phyloP scores from a whole-genome alignment of 2,113 vertebrate species.

The Thamnaconus septentrionalis region DNA sequence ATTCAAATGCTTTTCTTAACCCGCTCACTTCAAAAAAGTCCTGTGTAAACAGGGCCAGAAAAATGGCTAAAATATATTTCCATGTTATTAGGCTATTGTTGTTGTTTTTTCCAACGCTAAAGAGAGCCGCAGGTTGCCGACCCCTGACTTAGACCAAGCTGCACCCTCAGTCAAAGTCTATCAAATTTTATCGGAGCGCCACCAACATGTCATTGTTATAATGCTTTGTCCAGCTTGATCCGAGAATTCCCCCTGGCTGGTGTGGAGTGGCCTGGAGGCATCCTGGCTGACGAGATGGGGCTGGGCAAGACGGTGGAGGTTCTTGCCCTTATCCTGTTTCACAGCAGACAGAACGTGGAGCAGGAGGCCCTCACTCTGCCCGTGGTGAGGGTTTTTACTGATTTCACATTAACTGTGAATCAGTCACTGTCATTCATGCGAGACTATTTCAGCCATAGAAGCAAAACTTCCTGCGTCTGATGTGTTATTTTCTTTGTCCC shows the following conservation, averaged over 20 bases:
- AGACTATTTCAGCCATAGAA: not conserved
- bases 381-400: constrained; percentile 77
- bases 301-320: constrained; percentile 98
- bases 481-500: not conserved
- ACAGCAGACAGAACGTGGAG: constrained; percentile 83
- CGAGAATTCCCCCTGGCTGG: constrained; percentile 86
- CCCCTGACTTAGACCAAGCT: too few species aligned
- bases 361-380: constrained; percentile 84
- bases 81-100: too few species aligned
- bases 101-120: too few species aligned
- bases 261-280: constrained; percentile 91
- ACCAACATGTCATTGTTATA: not conserved
- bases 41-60: too few species aligned
- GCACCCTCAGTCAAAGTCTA: too few species aligned
- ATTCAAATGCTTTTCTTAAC: too few species aligned
- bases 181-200: too few species aligned
- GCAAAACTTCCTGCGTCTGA: not conserved
- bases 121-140: too few species aligned
- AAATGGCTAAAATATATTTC: too few species aligned
- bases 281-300: constrained; percentile 98
- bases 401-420: not conserved
- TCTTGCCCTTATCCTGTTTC: constrained; percentile 90
- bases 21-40: too few species aligned
- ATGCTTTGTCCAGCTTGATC: constrained; percentile 79
- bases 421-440: not conserved